Evolutionary conservation across 2,888 invertebrate species (phyloP).

Genomic region (Nephrotoma flavescens): DNA sequence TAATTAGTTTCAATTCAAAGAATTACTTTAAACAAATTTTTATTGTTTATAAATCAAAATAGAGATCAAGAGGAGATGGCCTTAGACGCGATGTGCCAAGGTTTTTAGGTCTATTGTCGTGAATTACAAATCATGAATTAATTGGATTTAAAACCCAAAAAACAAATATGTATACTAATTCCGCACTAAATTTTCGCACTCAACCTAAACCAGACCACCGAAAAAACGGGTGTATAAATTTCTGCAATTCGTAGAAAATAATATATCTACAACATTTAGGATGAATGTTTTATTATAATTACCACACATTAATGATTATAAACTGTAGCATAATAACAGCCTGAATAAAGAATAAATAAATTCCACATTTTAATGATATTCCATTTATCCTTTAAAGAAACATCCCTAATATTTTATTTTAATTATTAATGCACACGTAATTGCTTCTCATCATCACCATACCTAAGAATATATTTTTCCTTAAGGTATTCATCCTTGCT

Average conservation of each 20-base stretch:
- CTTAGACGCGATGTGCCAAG: neutral
- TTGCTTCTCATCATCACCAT: neutral
- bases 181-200: neutral
- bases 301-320: neutral
- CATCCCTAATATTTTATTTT: neutral
- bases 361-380: neutral
- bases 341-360: neutral
- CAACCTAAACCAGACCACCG: neutral
- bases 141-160: neutral
- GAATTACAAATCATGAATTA: neutral
- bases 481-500: neutral
- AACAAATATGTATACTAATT: neutral
- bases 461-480: neutral
- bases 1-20: neutral
- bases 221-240: no score
- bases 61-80: neutral
- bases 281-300: neutral
- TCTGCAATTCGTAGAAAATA: no score
- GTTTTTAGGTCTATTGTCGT: neutral
- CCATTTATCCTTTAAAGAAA: neutral
- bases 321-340: neutral
- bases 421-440: neutral
- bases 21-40: neutral
- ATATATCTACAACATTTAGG: neutral
- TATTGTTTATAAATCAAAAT: neutral